Evolutionary conservation across 2,797 vertebrate species (phyloP), one percentile per base, ranked within the genome.

Genomic region (Tiaroga cobitis): DNA sequence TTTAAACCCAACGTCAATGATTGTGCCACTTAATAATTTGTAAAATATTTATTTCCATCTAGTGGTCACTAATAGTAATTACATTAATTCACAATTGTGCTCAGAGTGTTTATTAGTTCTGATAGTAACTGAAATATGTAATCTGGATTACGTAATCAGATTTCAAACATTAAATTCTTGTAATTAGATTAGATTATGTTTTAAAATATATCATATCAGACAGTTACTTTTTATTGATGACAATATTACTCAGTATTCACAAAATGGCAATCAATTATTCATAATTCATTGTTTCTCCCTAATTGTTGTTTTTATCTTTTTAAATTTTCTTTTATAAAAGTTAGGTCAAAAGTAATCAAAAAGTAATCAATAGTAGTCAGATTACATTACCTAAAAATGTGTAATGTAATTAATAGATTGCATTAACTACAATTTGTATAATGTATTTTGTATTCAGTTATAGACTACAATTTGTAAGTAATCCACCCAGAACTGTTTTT

Each of bases 1-100:
- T 19, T 43, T 18, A 19, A 74, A 74, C 24, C 72, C 26, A 49
- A 49, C 0, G 1, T 15, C 16, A 9, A 8, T 26, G 8, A 26
- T 26, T 82, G 24, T 43, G 1, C 4, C 18, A 56, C 3, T 65
- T 18, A 29, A 65, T 65, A 37, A 54, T 75, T 75, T 24, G 29
- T 34, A 26, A 77, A 51, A 19, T 15, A 32, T 37, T n/a, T 80
- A 80, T 65, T 70, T 46, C 75, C 39, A 78, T 78, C 83, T 84
- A 78, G 83, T 78, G 83, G 65, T 78, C 43, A 46, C 26, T 56
- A 24, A 41, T n/a, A 10, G 74, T 32, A 34, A 70, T 59, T 32
- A 70, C 65, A 61, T 59, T 46, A n/a, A 21, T 59, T 41, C 51
- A 18, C 29, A 75, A 2, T 34, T 32, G 41, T 73, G n/a, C n/a